Conservation (phyloP, 1,140 invertebrate species). For the Hormaphis cornu region DNA sequence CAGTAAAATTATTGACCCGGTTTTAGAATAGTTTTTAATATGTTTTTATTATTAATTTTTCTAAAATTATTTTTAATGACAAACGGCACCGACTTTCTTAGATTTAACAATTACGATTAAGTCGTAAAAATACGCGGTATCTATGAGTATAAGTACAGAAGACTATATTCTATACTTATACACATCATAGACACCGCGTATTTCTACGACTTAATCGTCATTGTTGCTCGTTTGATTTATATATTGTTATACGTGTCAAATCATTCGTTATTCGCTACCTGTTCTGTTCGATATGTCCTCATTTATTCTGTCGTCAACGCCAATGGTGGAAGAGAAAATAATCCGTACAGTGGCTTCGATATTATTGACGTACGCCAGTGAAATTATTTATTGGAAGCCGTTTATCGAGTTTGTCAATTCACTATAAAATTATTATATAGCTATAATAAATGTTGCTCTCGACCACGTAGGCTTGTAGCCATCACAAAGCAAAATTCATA, state of each 20-base stretch:
- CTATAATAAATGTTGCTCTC: too few species aligned
- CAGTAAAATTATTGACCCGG: too few species aligned
- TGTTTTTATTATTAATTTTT: background rate
- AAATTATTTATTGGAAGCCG: background rate
- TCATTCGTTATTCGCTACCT: constrained; percentile 9
- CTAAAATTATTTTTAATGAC: background rate
- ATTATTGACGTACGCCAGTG: background rate
- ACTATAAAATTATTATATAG: too few species aligned
- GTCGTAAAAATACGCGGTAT: background rate
- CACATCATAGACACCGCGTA: too few species aligned
- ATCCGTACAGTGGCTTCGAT: background rate
- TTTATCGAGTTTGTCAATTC: too few species aligned
- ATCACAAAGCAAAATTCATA: too few species aligned
- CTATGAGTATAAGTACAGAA: background rate
- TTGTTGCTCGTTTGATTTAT: background rate
- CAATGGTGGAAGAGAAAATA: background rate
- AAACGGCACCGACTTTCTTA: background rate
- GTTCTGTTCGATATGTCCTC: constrained; percentile 11
- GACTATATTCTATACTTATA: too few species aligned
- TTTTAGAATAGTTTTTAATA: background rate
- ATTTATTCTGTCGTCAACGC: background rate
- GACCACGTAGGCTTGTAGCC: too few species aligned
- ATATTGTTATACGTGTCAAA: background rate
- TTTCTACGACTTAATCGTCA: constrained; percentile 12
- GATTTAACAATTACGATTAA: constrained; percentile 5